Evolutionary conservation across 37 sponge, comb jelly and placozoan species (phyloP), one percentile per base, ranked within the genome.

Genomic region (Geodia barretti): DNA sequence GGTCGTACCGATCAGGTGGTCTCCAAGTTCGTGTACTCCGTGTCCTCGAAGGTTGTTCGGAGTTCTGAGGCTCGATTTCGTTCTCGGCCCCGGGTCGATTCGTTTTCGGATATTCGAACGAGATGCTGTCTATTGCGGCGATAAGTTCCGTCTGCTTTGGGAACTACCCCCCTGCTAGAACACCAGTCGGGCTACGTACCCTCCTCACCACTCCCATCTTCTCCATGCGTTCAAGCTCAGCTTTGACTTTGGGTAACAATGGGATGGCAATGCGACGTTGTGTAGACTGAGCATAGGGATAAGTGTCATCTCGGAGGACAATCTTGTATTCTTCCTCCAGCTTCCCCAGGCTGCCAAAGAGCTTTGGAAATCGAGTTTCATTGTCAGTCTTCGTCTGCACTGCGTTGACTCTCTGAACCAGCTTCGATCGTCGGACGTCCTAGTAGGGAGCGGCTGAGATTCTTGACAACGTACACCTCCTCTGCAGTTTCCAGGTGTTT

Each of bases 341-440:
- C 9, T 39, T 84, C 21, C 85, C 78, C 62, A 75, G 42, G 3
- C 77, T 60, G 17, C 67, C 30, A 76, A 76, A 76, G 4, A 84
- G 30, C 14, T 28, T 25, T 25, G 84, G 76, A 33, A 61, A 83
- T 69, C 68, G 59, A 17, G 8, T 8, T 7, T 25, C 41, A 26
- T 24, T 8, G 23, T 62, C 21, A 11, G 28, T 21, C 41, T 41
- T 28, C 21, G 21, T n/a, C 39, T 25, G 39, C 7, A 30, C 41
- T 23, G 75, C 36, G 21, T 23, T 38, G n/a, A 11, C 61, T 38
- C 39, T 74, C 32, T 21, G 75, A 60, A 34, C 42, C 24, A 24
- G 47, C 23, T 58, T 83, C 76, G 9, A 83, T 83, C 4, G 84
- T 76, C 37, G 69, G 84, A 20, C 68, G 47, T 31, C 84, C 84